These are phyloP conservation scores for Zaprionus davidi DNA, from an alignment of 1,140 invertebrate genomes.

Conservation along the genomic window DNA sequence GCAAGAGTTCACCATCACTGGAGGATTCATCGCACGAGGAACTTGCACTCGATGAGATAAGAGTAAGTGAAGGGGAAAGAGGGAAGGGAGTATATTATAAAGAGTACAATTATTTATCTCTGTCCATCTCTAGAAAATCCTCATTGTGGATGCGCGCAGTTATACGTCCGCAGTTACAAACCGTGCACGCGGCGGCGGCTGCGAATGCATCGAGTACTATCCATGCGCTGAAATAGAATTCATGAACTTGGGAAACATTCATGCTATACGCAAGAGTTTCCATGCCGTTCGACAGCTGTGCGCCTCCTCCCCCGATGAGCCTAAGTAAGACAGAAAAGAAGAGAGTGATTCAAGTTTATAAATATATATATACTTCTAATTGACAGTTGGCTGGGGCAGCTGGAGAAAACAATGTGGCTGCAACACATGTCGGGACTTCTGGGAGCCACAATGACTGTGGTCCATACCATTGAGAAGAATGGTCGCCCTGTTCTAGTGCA, in stretches of 20 bases:
- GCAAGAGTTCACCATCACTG: slow-evolving; percentile 73
- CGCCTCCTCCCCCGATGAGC: slow-evolving; percentile 90
- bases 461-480: slow-evolving; percentile 91
- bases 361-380: slow-evolving; percentile 9
- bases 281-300: slow-evolving; percentile 91
- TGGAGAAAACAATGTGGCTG: slow-evolving; percentile 96
- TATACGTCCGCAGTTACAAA: slow-evolving; percentile 98
- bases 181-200: slow-evolving; percentile 96
- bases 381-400: slow-evolving; percentile 92
- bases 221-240: slow-evolving; percentile 97
- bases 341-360: not conserved
- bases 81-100: not conserved
- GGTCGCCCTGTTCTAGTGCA: slow-evolving; percentile 96
- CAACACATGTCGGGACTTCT: slow-evolving; percentile 94
- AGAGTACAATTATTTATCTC: slow-evolving; percentile 16
- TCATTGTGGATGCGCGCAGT: slow-evolving; percentile 97
- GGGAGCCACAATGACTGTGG: slow-evolving; percentile 91
- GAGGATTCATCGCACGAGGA: slow-evolving; percentile 79
- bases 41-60: slow-evolving; percentile 73
- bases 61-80: slow-evolving; percentile 34
- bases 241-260: slow-evolving; percentile 98
- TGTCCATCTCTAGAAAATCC: slow-evolving; percentile 89
- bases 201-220: slow-evolving; percentile 98
- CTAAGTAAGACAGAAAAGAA: slow-evolving; percentile 87
- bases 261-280: slow-evolving; percentile 95